Percentiles rank a stretch among this genome's conserved stretches.
phyloP scores from a whole-genome alignment of 2,888 invertebrate genomes.

The Protonemura montana region DNA sequence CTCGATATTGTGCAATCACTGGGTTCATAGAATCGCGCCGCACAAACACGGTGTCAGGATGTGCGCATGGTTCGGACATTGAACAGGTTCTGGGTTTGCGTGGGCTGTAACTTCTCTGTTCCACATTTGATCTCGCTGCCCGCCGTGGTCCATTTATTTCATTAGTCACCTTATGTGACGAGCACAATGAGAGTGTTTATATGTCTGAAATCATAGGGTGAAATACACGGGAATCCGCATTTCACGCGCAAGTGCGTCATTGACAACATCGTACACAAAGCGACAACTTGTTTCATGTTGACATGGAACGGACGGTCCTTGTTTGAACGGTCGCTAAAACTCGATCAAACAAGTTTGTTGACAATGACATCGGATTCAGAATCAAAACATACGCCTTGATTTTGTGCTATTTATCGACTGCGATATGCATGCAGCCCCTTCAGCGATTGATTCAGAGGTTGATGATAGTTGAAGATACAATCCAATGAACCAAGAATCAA shows the following conservation, averaged over 20 bases:
- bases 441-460: no score
- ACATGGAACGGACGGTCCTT: not conserved
- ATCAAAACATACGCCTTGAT: not conserved
- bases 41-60: not conserved
- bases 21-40: not conserved
- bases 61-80: not conserved
- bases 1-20: not conserved
- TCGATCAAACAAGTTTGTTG: not conserved
- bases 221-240: not conserved
- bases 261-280: not conserved
- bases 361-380: not conserved
- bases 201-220: not conserved
- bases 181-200: not conserved
- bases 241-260: not conserved
- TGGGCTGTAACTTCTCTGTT: not conserved
- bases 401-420: not conserved
- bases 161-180: not conserved
- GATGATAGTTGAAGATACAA: no score
- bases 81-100: not conserved
- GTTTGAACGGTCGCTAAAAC: not conserved
- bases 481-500: no score
- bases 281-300: not conserved
- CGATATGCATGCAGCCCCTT: no score
- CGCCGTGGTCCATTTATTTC: not conserved
- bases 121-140: not conserved